Evolutionary conservation across 2,888 invertebrate genomes (phyloP).

Genomic region (Atethmia centrago): DNA sequence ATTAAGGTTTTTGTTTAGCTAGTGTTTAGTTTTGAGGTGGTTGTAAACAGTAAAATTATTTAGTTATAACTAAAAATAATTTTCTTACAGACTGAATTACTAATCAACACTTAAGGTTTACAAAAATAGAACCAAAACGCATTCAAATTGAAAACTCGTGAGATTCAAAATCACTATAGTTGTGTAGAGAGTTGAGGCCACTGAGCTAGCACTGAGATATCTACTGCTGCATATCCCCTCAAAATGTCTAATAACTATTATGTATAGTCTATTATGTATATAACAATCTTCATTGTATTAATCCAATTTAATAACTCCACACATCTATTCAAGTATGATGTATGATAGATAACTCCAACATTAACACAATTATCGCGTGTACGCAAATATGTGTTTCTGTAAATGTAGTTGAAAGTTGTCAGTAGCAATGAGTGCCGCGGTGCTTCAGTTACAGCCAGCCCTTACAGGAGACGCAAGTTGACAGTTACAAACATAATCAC

Average conservation of each 20-base stretch:
- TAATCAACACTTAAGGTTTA: neutral
- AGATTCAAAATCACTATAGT: neutral
- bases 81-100: neutral
- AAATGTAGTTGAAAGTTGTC: constrained; percentile 30
- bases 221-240: neutral
- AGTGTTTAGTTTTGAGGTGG: constrained; percentile 2
- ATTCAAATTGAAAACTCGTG: neutral
- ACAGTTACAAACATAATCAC: constrained; percentile 54
- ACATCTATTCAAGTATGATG: constrained; percentile 13
- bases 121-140: no score
- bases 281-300: neutral
- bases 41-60: neutral
- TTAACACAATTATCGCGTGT: constrained; percentile 20
- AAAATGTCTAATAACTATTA: neutral
- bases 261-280: neutral
- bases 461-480: constrained; percentile 43
- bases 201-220: neutral
- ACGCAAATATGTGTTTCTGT: constrained; percentile 18
- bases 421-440: neutral
- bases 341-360: constrained; percentile 16
- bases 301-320: constrained; percentile 18
- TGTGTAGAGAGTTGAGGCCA: neutral
- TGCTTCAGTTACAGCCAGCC: constrained; percentile 22
- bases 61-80: neutral
- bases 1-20: constrained; percentile 26